Base-by-base conservation (phyloP, 1,140 invertebrate species). In the Caenorhabditis remanei region DNA sequence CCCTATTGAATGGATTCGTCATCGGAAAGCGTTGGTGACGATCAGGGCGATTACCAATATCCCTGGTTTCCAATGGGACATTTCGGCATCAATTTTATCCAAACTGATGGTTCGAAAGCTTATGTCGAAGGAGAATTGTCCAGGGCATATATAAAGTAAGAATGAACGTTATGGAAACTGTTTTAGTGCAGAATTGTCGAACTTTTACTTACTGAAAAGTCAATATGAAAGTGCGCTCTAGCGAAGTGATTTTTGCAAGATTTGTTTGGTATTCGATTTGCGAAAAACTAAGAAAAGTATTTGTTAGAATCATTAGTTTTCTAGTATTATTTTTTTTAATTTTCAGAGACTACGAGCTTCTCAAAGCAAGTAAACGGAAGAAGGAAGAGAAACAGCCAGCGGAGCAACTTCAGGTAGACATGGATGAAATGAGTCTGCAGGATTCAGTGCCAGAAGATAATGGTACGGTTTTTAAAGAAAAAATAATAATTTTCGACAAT, bases 91-190 rank as follows among this genome's bases (percentile, higher is more conserved):
- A 48, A 79, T 50, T 79, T 79, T n/a, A 50, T 79, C 4, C 46
- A 79, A 50, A 50, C 71, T 53, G 71, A 79, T 53, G 46, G 21
- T 11, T 79, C 71, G 14, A 24, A 48, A 50, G 43, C 71, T 50
- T 79, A 21, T 50, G 71, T 79, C 5, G 46, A 79, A 50, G 71
- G 71, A 50, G 46, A 79, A 0, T 50, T 79, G 9, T 24, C 71
- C 43, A 79, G 71, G 53, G 71, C 71, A 14, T 79, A 79, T 24
- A 79, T 79, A 11, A 79, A 50, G 71, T 79, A 41, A 79, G 71
- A 75, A n/a, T 2, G 32, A 32, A 32, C 32, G 2, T 32, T 32
- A 32, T 32, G 32, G 32, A 32, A 32, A 32, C 32, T 32, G 32
- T 32, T 32, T 32, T 32, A 32, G 32, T 32, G 2, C 32, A 32